A percentile compares a stretch with the other conserved stretches of the same genome.
These are phyloP conservation scores for Mythimna lalbum DNA, from an alignment of 2,888 invertebrate species.

Conservation along the genomic window DNA sequence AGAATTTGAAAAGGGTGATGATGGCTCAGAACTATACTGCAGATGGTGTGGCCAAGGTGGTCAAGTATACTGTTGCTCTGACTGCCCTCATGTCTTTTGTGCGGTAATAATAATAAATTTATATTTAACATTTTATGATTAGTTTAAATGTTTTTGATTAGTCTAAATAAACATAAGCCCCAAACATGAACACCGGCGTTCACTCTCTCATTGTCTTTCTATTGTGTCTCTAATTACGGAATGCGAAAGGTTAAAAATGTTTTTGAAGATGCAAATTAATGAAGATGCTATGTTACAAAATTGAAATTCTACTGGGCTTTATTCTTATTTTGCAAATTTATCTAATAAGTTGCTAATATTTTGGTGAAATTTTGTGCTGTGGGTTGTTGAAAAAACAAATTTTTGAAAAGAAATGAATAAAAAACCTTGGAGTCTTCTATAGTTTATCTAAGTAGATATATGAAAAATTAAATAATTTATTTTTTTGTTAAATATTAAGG, in stretches of 20 bases:
- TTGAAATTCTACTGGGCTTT: background rate
- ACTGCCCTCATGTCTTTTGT: slow-evolving; percentile 94
- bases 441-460: no score
- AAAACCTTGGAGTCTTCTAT: background rate
- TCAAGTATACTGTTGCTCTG: slow-evolving; percentile 94
- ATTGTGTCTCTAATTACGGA: no score
- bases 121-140: background rate
- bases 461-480: background rate
- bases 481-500: no score
- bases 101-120: slow-evolving; percentile 84
- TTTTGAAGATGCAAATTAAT: no score
- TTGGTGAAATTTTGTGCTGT: background rate
- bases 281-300: background rate
- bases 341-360: background rate
- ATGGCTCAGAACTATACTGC: slow-evolving; percentile 95
- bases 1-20: slow-evolving; percentile 95
- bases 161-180: no score
- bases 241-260: no score
- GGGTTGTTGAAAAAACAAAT: background rate
- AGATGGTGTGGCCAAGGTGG: slow-evolving; percentile 96
- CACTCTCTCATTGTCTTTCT: no score
- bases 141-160: background rate
- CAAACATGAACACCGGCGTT: no score
- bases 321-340: background rate
- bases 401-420: no score